A percentile compares a stretch with the other conserved stretches of the same genome.
Evolutionary conservation across 2,113 vertebrate genomes (phyloP).

Genomic region (Melospiza georgiana): DNA sequence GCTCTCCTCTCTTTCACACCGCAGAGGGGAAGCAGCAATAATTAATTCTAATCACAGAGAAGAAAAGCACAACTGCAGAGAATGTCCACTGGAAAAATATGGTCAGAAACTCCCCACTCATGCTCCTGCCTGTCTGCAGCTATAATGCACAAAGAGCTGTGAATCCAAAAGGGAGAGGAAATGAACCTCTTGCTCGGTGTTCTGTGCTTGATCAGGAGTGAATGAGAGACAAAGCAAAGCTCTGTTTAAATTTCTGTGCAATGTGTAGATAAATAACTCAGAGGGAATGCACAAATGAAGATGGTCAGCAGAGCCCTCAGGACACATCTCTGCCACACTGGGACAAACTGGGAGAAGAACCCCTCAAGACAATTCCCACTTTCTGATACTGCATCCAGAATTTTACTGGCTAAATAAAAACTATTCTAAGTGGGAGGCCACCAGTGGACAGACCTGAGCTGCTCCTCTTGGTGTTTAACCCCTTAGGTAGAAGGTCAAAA

Average conservation of each 20-base stretch:
- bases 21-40: slow-evolving; percentile 58
- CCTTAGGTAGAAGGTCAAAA: not conserved
- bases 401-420: not conserved
- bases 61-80: slow-evolving; percentile 40
- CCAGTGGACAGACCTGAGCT: not conserved
- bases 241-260: not conserved
- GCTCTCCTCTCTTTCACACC: slow-evolving; percentile 3
- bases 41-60: slow-evolving; percentile 75
- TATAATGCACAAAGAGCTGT: not conserved
- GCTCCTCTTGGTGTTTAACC: not conserved
- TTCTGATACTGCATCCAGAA: not conserved
- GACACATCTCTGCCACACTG: not conserved
- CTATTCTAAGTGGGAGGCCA: not conserved
- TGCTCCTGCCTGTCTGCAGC: not conserved
- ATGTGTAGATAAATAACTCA: not conserved
- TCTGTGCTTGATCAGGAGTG: not conserved
- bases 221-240: not conserved
- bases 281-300: not conserved
- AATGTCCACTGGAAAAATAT: slow-evolving; percentile 10
- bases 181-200: not conserved
- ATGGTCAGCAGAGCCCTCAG: not conserved
- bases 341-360: not conserved
- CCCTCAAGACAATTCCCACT: not conserved
- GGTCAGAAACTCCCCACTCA: not conserved
- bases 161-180: not conserved